phyloP scores from a whole-genome alignment of 2,113 vertebrate species.

The Trinectes maculatus region DNA sequence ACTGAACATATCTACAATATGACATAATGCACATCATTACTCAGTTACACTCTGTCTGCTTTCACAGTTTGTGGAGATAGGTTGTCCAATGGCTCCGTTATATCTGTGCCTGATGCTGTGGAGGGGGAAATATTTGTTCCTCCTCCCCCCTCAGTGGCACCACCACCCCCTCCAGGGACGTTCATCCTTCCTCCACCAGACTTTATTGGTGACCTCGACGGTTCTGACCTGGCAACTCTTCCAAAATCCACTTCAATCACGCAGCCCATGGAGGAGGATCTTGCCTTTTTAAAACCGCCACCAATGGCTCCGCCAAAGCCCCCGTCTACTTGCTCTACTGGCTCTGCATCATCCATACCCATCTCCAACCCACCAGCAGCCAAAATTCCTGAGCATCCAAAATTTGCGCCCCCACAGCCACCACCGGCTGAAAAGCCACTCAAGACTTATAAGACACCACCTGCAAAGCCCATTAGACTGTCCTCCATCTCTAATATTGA shows the following conservation, averaged over 20 bases:
- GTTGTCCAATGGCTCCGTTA: conserved; percentile 78
- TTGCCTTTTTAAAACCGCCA: conserved; percentile 70
- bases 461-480: conserved; percentile 75
- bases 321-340: conserved; percentile 63
- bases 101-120: conserved; percentile 64
- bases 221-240: conserved; percentile 35
- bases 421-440: conserved; percentile 75
- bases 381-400: conserved; percentile 48
- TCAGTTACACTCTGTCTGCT: conserved; percentile 11
- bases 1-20: no score
- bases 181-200: conserved; percentile 66
- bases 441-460: conserved; percentile 71
- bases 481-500: conserved; percentile 75
- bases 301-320: conserved; percentile 74
- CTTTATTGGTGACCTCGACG: conserved; percentile 62
- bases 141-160: conserved; percentile 84
- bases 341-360: conserved; percentile 76
- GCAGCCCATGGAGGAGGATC: conserved; percentile 43
- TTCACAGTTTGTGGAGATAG: conserved; percentile 78
- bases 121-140: conserved; percentile 84
- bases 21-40: neutral
- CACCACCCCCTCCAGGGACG: conserved; percentile 80
- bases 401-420: conserved; percentile 73
- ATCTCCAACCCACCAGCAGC: conserved; percentile 26
- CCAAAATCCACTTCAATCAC: conserved; percentile 66